Percentiles rank a stretch among this genome's conserved stretches.
Conservation (phyloP, 2,888 invertebrate species). For the Lamellibrachia columna region DNA sequence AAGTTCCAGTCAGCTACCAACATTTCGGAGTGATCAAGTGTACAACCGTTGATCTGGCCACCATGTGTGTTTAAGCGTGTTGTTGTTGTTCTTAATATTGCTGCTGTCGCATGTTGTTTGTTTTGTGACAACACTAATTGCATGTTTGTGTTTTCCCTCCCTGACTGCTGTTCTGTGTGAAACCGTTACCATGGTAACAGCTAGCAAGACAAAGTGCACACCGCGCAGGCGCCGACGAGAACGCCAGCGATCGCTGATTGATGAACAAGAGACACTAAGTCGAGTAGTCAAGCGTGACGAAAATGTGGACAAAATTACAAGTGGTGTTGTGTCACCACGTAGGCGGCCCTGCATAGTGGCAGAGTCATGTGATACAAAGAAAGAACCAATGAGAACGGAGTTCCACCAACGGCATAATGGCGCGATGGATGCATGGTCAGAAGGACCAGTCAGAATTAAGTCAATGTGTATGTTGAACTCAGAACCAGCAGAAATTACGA, state of each 20-base stretch:
- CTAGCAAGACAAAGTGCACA: background rate
- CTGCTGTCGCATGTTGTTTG: background rate
- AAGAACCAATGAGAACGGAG: background rate
- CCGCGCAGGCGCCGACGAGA: constrained; percentile 23
- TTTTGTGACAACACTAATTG: background rate
- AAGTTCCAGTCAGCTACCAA: too few species aligned
- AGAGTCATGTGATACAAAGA: background rate
- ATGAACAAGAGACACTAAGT: constrained; percentile 32
- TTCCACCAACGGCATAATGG: background rate
- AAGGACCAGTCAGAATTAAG: background rate
- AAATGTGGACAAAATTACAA: background rate
- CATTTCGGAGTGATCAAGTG: background rate
- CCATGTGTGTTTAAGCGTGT: background rate
- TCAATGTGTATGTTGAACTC: background rate
- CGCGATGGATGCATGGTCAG: background rate
- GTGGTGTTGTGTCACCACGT: background rate
- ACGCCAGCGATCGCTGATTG: constrained; percentile 31
- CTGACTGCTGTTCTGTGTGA: constrained; percentile 10
- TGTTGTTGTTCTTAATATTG: background rate
- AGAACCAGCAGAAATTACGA: background rate
- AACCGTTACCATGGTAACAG: constrained; percentile 5
- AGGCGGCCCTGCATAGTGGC: background rate
- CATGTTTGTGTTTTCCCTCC: background rate
- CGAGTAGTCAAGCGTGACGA: background rate
- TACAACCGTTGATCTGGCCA: background rate